Conservation (phyloP, 2,888 invertebrate genomes). For the Drosophila gaucha region DNA sequence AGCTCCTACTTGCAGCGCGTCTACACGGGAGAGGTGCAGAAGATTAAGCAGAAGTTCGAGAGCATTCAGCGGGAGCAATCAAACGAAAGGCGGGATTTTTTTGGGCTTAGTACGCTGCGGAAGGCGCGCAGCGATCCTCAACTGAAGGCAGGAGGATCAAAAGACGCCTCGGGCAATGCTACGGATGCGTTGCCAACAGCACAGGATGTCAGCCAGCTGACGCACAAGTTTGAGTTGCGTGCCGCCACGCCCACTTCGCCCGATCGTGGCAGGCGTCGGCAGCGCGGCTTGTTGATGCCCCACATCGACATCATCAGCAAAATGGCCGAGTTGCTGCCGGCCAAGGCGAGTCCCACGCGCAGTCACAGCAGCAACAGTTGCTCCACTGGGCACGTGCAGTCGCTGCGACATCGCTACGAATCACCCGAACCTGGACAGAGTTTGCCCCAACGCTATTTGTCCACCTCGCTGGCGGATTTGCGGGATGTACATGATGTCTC, state of each 20-base stretch:
- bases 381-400: constrained; percentile 89
- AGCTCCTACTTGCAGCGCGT: constrained; percentile 88
- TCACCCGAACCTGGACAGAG: constrained; percentile 48
- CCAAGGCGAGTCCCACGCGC: constrained; percentile 61
- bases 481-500: constrained; percentile 91
- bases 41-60: constrained; percentile 92
- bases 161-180: constrained; percentile 85
- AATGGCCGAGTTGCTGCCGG: constrained; percentile 87
- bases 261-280: constrained; percentile 85
- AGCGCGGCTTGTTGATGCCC: constrained; percentile 90
- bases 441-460: constrained; percentile 85
- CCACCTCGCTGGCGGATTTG: constrained; percentile 92
- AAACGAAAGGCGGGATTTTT: constrained; percentile 78
- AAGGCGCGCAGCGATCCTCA: constrained; percentile 93
- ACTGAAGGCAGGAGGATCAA: constrained; percentile 87
- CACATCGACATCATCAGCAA: constrained; percentile 96
- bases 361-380: constrained; percentile 81
- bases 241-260: constrained; percentile 66
- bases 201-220: constrained; percentile 82
- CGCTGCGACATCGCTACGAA: constrained; percentile 89
- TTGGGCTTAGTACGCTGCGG: constrained; percentile 85
- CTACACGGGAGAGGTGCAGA: constrained; percentile 91
- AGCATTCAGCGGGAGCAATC: constrained; percentile 67
- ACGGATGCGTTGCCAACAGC: constrained; percentile 57
- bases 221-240: constrained; percentile 87